Conservation (phyloP, 2,113 vertebrate genomes). For the Pomatorhinus ruficollis region DNA sequence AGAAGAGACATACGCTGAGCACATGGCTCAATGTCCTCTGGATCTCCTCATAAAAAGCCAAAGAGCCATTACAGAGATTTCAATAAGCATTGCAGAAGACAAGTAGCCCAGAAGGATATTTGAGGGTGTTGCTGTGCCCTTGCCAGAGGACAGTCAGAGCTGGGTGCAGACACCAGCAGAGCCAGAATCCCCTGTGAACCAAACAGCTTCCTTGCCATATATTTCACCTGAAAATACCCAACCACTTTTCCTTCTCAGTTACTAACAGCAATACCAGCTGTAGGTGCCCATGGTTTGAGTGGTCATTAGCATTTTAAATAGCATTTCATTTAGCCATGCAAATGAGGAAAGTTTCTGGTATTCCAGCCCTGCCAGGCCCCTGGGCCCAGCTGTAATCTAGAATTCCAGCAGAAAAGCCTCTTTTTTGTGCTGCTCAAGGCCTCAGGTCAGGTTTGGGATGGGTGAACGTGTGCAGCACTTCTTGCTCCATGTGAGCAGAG, state of each 20-base stretch:
- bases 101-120: background rate
- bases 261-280: background rate
- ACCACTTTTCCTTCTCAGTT: background rate
- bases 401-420: background rate
- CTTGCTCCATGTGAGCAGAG: background rate
- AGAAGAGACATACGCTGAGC: conserved; percentile 23
- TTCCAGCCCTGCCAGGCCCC: background rate
- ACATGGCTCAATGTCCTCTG: background rate
- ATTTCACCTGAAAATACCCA: background rate
- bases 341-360: background rate
- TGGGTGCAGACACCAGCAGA: background rate
- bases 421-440: background rate
- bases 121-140: background rate
- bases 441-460: background rate
- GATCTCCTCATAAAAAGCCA: background rate
- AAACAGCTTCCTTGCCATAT: background rate
- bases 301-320: background rate
- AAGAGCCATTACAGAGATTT: background rate
- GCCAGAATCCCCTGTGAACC: background rate
- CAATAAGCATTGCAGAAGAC: background rate
- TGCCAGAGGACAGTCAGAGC: background rate
- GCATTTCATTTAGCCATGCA: background rate
- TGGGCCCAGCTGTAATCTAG: background rate
- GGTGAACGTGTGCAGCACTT: background rate
- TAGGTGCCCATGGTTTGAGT: background rate